phyloP scores from a whole-genome alignment of 2,113 vertebrate genomes.

The Tautogolabrus adspersus region DNA sequence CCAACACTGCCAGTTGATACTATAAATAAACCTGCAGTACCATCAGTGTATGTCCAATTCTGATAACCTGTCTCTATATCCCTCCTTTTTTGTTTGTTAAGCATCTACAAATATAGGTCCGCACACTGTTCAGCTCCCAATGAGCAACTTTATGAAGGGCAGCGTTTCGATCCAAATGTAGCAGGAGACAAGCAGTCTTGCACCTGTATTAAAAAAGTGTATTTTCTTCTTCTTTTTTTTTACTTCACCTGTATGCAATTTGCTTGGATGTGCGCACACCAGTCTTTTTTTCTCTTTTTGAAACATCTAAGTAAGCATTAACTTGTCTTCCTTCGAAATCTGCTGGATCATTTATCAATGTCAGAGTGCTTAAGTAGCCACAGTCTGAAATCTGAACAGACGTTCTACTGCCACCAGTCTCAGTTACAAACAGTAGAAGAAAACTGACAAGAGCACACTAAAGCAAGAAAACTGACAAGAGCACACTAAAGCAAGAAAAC shows the following conservation, averaged over 20 bases:
- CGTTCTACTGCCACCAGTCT: not conserved
- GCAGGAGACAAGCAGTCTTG: no score
- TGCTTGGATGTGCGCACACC: no score
- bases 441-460: not conserved
- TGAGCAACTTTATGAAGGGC: no score
- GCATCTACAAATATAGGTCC: not conserved
- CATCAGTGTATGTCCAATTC: not conserved
- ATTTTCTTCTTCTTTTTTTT: no score
- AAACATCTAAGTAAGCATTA: not conserved
- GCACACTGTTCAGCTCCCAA: no score
- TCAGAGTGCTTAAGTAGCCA: conserved; percentile 26
- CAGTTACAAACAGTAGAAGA: conserved; percentile 21
- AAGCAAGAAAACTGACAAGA: not conserved
- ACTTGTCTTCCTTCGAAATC: conserved; percentile 9
- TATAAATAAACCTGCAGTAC: conserved; percentile 7
- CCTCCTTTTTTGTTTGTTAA: conserved; percentile 11
- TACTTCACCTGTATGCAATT: no score
- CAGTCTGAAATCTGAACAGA: conserved; percentile 18
- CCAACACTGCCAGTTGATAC: not conserved
- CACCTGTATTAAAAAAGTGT: no score
- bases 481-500: not conserved
- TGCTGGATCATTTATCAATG: conserved; percentile 12
- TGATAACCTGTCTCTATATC: conserved; percentile 2
- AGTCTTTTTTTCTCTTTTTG: no score
- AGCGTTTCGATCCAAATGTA: no score